phyloP scores from a whole-genome alignment of 1,140 invertebrate species.

The Drosophila paulistorum region DNA sequence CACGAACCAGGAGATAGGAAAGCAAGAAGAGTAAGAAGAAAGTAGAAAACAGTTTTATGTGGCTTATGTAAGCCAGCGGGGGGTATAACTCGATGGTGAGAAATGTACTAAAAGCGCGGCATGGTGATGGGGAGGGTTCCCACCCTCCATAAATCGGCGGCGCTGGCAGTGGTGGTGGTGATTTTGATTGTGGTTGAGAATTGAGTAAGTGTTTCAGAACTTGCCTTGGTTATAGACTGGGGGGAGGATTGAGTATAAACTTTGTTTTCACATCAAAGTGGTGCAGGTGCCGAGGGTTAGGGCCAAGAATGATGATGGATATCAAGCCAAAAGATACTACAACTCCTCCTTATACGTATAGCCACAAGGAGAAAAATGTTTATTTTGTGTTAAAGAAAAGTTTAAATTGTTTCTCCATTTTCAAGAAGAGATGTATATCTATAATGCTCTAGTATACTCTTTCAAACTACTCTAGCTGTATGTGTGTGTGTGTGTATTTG shows the following conservation, averaged over 20 bases:
- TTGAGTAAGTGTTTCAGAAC: constrained; percentile 13
- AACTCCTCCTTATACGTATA: background rate
- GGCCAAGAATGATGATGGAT: constrained; percentile 6
- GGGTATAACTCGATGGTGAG: constrained; percentile 7
- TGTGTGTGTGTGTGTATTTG: background rate
- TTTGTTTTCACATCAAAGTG: constrained; percentile 14
- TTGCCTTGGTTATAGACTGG: background rate
- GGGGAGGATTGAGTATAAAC: background rate
- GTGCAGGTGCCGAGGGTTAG: constrained; percentile 6
- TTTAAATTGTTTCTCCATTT: constrained; percentile 6
- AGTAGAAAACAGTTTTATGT: constrained; percentile 12
- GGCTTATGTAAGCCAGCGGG: constrained; percentile 20
- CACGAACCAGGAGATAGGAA: background rate
- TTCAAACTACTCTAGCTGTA: background rate
- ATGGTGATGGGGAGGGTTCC: background rate
- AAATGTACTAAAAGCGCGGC: background rate
- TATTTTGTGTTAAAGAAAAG: constrained; percentile 5
- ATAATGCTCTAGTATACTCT: background rate
- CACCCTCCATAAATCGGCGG: constrained; percentile 11
- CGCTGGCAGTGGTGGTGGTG: background rate
- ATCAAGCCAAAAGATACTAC: background rate
- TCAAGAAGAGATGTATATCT: background rate
- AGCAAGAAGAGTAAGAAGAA: background rate
- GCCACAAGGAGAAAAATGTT: background rate
- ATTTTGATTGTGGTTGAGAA: constrained; percentile 20